phyloP scores from a whole-genome alignment of 2,888 invertebrate species.

The Drosophila sordidula region DNA sequence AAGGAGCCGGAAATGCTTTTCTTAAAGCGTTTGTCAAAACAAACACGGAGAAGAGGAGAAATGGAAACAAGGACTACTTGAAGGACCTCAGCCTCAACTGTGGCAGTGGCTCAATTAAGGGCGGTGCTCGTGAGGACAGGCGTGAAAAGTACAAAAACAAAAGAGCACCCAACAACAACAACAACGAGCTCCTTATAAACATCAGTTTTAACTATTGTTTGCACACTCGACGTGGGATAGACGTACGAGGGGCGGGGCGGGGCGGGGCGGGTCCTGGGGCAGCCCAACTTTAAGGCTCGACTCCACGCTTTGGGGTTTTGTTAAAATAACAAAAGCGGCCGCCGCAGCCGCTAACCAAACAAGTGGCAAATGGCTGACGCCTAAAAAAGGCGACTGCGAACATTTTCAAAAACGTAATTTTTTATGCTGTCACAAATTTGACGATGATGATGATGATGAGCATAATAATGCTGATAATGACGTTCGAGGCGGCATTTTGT shows the following conservation, averaged over 20 bases:
- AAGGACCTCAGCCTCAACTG: conserved; percentile 32
- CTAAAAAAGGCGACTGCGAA: conserved; percentile 68
- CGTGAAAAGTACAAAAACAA: conserved; percentile 63
- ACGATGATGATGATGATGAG: conserved; percentile 44
- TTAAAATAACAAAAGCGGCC: conserved; percentile 69
- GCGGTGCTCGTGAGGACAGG: conserved; percentile 48
- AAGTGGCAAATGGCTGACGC: conserved; percentile 67
- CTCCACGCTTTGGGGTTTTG: conserved; percentile 59
- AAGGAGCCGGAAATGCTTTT: conserved; percentile 31
- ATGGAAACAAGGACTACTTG: conserved; percentile 17
- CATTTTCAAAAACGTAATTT: conserved; percentile 68
- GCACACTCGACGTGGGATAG: conserved; percentile 58
- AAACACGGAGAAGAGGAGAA: conserved; percentile 25
- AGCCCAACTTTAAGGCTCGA: conserved; percentile 65
- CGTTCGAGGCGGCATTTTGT: conserved; percentile 54
- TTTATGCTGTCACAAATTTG: conserved; percentile 78
- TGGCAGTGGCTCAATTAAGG: conserved; percentile 78
- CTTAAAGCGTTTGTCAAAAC: conserved; percentile 33
- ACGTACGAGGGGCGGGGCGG: conserved; percentile 3
- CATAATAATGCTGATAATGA: conserved; percentile 20
- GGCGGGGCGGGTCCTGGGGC: background rate
- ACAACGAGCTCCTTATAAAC: conserved; percentile 68
- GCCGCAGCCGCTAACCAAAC: conserved; percentile 70
- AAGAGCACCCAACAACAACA: conserved; percentile 32
- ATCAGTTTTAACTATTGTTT: conserved; percentile 82